These are phyloP conservation scores for Oreotrochilus melanogaster DNA, from an alignment of 2,113 vertebrate genomes.

Conservation along the genomic window DNA sequence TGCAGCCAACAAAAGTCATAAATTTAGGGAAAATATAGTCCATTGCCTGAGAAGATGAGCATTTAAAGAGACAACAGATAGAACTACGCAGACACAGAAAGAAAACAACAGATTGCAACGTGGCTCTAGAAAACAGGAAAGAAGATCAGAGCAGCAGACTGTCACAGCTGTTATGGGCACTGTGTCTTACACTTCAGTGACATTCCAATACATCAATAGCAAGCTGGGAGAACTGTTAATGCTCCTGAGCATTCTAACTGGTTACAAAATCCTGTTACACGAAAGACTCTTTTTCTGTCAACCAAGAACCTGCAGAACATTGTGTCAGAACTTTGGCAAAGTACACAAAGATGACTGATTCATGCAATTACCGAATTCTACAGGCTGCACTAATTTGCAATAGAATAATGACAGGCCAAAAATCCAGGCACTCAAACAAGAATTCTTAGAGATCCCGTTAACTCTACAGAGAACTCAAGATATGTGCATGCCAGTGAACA, in stretches of 20 bases:
- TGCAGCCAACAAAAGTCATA: not conserved
- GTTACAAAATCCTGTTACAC: not conserved
- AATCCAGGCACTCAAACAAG: conserved; percentile 17
- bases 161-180: not conserved
- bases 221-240: not conserved
- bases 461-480: not conserved
- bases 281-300: conserved; percentile 14
- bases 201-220: not conserved
- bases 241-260: not conserved
- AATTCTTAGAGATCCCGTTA: not conserved
- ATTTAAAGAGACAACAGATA: not conserved
- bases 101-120: not conserved
- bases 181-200: not conserved
- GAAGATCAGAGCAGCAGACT: not conserved
- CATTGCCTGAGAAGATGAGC: not conserved
- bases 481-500: not conserved
- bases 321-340: conserved; percentile 29
- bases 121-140: not conserved
- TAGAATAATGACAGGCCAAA: conserved; percentile 40
- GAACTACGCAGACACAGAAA: not conserved
- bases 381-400: conserved; percentile 29
- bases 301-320: conserved; percentile 8
- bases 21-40: not conserved
- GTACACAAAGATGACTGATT: conserved; percentile 13
- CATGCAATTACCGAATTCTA: conserved; percentile 17